phyloP scores from a whole-genome alignment of 2,888 invertebrate genomes.

The Limnephilus auricula region DNA sequence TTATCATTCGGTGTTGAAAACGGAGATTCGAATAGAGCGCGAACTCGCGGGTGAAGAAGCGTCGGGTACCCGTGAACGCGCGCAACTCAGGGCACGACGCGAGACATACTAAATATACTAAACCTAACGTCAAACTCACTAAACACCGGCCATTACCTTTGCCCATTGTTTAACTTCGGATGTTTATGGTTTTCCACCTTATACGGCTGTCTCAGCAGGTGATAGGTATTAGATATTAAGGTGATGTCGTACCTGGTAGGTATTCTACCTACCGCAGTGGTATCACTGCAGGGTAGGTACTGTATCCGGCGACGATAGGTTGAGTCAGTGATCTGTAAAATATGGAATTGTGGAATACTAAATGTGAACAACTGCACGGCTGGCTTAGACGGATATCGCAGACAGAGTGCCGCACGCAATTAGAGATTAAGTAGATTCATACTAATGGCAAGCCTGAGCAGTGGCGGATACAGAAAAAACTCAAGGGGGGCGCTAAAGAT shows the following conservation, averaged over 20 bases:
- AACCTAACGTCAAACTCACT: neutral
- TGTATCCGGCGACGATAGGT: neutral
- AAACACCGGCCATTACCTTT: conserved; percentile 46
- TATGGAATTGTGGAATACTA: neutral
- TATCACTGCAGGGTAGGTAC: neutral
- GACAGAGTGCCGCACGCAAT: conserved; percentile 32
- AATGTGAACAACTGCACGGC: neutral
- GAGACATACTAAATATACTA: conserved; percentile 37
- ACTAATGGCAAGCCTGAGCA: neutral
- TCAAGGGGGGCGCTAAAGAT: too few relatives aligned
- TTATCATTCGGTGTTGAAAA: neutral
- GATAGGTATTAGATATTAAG: neutral
- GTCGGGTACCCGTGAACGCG: conserved; percentile 2
- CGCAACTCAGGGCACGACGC: conserved; percentile 29
- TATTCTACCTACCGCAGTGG: neutral
- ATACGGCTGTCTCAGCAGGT: conserved; percentile 1
- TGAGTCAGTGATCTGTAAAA: neutral
- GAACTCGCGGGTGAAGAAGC: neutral
- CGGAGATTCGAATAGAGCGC: neutral
- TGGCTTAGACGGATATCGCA: conserved; percentile 14
- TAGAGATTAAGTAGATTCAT: conserved; percentile 19
- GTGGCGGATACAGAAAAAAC: too few relatives aligned
- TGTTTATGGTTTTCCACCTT: conserved; percentile 55
- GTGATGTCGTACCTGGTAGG: neutral
- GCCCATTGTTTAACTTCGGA: conserved; percentile 59